phyloP scores from a whole-genome alignment of 2,113 vertebrate genomes.

The Equus przewalskii region DNA sequence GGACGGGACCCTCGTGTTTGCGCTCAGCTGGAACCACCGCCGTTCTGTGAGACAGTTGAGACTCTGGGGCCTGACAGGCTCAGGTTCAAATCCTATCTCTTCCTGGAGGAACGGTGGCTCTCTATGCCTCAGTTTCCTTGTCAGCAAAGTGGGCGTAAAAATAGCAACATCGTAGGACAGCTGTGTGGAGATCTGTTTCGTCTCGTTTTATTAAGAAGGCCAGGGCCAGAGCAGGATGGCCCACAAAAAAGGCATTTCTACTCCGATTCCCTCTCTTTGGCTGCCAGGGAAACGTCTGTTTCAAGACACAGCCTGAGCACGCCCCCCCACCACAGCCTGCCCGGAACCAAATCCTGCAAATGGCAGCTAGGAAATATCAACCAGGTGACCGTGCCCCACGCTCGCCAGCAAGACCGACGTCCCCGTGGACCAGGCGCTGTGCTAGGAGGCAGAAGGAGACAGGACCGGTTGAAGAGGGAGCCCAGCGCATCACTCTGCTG shows the following conservation, averaged over 20 bases:
- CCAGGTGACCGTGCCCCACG: accelerated
- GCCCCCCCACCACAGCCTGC: neutral
- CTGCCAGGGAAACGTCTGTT: neutral
- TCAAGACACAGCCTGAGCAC: neutral
- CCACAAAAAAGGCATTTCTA: neutral
- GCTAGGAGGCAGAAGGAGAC: neutral
- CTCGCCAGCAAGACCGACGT: no score
- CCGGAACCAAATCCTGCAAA: neutral
- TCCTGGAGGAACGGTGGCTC: neutral
- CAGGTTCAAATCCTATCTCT: neutral
- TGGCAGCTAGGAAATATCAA: accelerated
- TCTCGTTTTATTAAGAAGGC: no score
- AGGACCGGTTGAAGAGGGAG: accelerated
- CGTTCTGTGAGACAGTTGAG: no score
- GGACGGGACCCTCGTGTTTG: neutral
- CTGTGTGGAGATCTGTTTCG: neutral
- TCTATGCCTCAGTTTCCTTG: neutral
- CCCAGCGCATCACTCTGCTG: neutral
- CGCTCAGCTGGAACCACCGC: neutral
- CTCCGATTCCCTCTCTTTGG: neutral
- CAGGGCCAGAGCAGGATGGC: neutral
- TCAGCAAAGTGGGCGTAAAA: no score
- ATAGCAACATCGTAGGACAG: neutral
- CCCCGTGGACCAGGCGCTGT: neutral
- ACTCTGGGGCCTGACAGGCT: neutral